Evolutionary conservation across 2,888 invertebrate species (phyloP).

Genomic region (Mythimna vitellina): DNA sequence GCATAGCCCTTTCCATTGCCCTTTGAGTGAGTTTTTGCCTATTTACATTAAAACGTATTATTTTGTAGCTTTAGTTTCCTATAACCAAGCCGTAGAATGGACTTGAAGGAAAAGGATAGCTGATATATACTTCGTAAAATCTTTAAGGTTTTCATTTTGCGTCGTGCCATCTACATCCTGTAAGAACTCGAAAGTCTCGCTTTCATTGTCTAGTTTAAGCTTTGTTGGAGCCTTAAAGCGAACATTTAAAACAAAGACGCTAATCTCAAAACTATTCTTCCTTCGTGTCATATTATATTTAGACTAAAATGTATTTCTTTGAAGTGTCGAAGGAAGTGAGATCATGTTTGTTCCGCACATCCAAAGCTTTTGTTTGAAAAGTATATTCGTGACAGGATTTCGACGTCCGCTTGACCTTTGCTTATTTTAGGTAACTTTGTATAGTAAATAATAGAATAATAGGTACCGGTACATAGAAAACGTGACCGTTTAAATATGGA

Average conservation of each 20-base stretch:
- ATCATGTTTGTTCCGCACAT: conserved; percentile 73
- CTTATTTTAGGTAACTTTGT: conserved; percentile 64
- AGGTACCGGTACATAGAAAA: conserved; percentile 48
- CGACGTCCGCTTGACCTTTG: conserved; percentile 66
- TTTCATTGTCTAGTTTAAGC: neutral
- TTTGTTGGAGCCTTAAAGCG: neutral
- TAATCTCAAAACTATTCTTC: conserved; percentile 21
- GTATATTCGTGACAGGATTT: conserved; percentile 65
- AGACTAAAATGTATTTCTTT: conserved; percentile 61
- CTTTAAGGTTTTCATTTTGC: neutral
- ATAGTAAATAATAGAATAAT: conserved; percentile 67
- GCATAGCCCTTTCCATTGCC: too few relatives aligned
- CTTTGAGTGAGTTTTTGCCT: too few relatives aligned
- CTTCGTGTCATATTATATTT: conserved; percentile 40
- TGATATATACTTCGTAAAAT: too few relatives aligned
- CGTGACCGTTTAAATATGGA: conserved; percentile 55
- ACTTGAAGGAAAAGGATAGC: neutral
- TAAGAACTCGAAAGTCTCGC: neutral
- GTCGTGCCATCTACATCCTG: neutral
- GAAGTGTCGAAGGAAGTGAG: conserved; percentile 66
- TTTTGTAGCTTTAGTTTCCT: neutral
- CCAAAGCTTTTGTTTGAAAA: conserved; percentile 66
- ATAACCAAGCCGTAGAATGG: neutral
- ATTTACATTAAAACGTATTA: too few relatives aligned
- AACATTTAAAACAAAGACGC: conserved; percentile 22